Percentiles rank a stretch among this genome's conserved stretches.
phyloP scores from a whole-genome alignment of 2,113 vertebrate species.

The Phocoena phocoena region DNA sequence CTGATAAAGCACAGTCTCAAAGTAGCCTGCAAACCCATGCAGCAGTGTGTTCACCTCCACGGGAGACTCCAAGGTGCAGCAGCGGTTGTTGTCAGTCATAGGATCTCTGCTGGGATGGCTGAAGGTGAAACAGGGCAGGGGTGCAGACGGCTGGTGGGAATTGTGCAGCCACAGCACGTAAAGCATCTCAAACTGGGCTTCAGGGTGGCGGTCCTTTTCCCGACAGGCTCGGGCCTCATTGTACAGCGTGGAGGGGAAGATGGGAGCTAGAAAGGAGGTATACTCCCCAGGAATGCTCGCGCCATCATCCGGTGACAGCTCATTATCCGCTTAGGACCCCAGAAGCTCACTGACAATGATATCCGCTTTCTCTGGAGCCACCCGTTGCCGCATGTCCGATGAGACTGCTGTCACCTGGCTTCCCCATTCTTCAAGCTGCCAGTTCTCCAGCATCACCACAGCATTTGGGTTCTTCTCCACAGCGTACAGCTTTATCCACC shows the following conservation, averaged over 20 bases:
- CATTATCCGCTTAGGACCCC: constrained; percentile 94
- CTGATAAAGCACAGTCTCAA: constrained; percentile 92
- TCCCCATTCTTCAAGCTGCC: constrained; percentile 96
- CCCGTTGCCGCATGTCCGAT: constrained; percentile 94
- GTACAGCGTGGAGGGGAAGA: constrained; percentile 95
- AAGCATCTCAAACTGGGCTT: constrained; percentile 94
- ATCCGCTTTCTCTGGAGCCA: constrained; percentile 92
- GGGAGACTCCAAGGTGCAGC: constrained; percentile 89
- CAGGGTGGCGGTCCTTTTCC: constrained; percentile 91
- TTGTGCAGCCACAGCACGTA: constrained; percentile 95
- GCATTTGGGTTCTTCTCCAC: constrained; percentile 96
- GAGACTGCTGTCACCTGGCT: constrained; percentile 94
- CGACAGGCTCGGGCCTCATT: constrained; percentile 93
- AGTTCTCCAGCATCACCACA: constrained; percentile 94
- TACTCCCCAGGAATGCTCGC: constrained; percentile 94
- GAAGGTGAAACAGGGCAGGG: constrained; percentile 93
- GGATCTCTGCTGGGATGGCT: constrained; percentile 88
- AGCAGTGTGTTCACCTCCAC: constrained; percentile 91
- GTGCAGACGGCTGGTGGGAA: constrained; percentile 92
- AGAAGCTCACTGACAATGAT: constrained; percentile 94
- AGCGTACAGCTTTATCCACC: constrained; percentile 90
- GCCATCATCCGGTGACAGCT: constrained; percentile 91
- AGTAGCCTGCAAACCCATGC: constrained; percentile 95
- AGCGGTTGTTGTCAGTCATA: constrained; percentile 93
- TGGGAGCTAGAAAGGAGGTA: constrained; percentile 93